A percentile compares a stretch with the other conserved stretches of the same genome.
Evolutionary conservation across 2,888 invertebrate genomes (phyloP).

Genomic region (Zaprionus bogoriensis): DNA sequence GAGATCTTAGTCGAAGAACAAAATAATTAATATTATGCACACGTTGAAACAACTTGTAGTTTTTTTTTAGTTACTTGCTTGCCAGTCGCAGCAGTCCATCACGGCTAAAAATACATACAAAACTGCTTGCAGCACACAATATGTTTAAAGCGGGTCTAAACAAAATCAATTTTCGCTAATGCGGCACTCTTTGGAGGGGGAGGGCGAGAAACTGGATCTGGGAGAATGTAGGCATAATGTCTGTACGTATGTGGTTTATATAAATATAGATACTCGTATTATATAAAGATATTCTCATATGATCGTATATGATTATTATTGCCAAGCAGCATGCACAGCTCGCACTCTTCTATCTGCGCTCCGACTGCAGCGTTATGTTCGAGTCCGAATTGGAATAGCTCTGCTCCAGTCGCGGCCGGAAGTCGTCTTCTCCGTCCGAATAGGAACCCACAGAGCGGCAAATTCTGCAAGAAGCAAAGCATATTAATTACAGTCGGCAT

Average conservation of each 20-base stretch:
- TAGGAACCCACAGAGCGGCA: slow-evolving; percentile 82
- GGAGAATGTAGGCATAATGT: background rate
- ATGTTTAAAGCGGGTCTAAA: slow-evolving; percentile 23
- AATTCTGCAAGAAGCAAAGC: slow-evolving; percentile 43
- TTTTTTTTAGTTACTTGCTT: too few species aligned
- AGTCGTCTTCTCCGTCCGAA: slow-evolving; percentile 79
- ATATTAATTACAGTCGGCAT: too few species aligned
- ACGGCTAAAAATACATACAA: slow-evolving; percentile 53
- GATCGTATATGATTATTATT: slow-evolving; percentile 33
- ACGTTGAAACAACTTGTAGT: slow-evolving; percentile 26
- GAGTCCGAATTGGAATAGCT: slow-evolving; percentile 79
- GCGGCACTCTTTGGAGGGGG: too few species aligned
- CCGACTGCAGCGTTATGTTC: slow-evolving; percentile 66
- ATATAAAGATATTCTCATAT: slow-evolving; percentile 11
- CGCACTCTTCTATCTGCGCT: slow-evolving; percentile 56
- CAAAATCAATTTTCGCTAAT: slow-evolving; percentile 33
- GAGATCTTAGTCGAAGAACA: slow-evolving; percentile 67
- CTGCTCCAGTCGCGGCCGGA: slow-evolving; percentile 60
- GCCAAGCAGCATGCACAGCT: slow-evolving; percentile 25
- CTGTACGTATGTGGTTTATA: slow-evolving; percentile 25
- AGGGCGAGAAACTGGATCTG: too few species aligned
- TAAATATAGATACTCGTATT: slow-evolving; percentile 43
- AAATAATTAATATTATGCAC: slow-evolving; percentile 42
- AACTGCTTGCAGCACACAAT: slow-evolving; percentile 32
- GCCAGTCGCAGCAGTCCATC: slow-evolving; percentile 32